These are phyloP conservation scores for Hypomecis punctinalis DNA, from an alignment of 2,888 invertebrate species.

Conservation along the genomic window DNA sequence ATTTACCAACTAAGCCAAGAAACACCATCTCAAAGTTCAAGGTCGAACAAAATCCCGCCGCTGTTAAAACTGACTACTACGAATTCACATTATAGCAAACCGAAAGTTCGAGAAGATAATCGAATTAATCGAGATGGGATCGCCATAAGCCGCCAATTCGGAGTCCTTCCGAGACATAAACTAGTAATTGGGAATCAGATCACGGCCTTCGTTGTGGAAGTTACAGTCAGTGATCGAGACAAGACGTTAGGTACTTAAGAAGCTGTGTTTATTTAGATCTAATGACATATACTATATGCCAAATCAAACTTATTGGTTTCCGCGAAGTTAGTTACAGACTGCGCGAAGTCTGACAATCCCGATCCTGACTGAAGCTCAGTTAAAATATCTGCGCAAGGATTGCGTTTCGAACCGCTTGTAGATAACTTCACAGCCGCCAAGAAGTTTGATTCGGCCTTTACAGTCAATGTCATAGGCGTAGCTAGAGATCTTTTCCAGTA, in stretches of 20 bases:
- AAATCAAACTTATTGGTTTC: too few species aligned
- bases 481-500: too few species aligned
- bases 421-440: too few species aligned
- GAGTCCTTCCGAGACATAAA: conserved; percentile 35
- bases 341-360: too few species aligned
- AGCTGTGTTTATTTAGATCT: background rate
- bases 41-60: conserved; percentile 23
- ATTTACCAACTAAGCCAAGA: background rate
- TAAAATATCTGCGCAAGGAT: too few species aligned
- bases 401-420: too few species aligned
- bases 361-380: too few species aligned
- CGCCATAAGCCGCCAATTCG: conserved; percentile 35
- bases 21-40: conserved; percentile 14
- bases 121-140: conserved; percentile 35
- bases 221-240: conserved; percentile 12
- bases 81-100: conserved; percentile 26
- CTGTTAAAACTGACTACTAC: conserved; percentile 19
- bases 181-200: conserved; percentile 34
- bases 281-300: background rate
- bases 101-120: conserved; percentile 31
- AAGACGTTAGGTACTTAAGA: background rate
- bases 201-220: conserved; percentile 18
- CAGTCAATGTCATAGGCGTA: too few species aligned
- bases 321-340: too few species aligned
- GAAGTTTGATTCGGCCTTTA: too few species aligned